A percentile compares a stretch with the other conserved stretches of the same genome.
Evolutionary conservation across 2,797 vertebrate genomes (phyloP).

Genomic region (Botia kubotai): DNA sequence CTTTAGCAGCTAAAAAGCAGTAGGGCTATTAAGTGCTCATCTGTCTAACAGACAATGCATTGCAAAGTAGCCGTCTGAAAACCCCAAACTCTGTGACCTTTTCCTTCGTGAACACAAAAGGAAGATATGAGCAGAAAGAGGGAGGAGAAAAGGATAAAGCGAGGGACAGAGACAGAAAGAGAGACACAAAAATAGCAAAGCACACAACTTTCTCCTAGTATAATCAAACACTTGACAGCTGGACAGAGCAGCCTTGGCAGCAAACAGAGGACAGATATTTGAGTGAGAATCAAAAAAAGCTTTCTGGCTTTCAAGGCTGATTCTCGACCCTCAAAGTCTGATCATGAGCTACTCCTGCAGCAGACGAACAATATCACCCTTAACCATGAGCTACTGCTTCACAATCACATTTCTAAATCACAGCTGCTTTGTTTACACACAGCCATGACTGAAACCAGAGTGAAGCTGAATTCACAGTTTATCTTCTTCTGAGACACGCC

Average conservation of each 20-base stretch:
- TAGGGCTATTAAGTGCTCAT: constrained; percentile 20
- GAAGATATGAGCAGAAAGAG: not conserved
- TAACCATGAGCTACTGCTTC: constrained; percentile 31
- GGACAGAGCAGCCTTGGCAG: constrained; percentile 51
- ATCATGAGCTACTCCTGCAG: constrained; percentile 41
- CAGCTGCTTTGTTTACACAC: constrained; percentile 36
- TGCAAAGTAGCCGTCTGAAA: not conserved
- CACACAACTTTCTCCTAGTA: constrained; percentile 46
- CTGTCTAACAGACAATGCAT: not conserved
- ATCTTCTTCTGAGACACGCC: constrained; percentile 29
- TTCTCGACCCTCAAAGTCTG: constrained; percentile 37
- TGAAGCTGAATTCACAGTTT: not conserved
- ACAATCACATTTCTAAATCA: constrained; percentile 45
- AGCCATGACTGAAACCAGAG: constrained; percentile 35
- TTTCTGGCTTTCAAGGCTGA: constrained; percentile 56
- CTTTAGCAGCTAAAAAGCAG: constrained; percentile 16
- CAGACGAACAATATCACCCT: constrained; percentile 13
- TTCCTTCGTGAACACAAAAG: constrained; percentile 14
- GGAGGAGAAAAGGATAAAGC: not conserved
- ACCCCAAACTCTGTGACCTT: constrained; percentile 8
- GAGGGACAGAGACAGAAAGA: constrained; percentile 19
- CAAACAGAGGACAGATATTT: constrained; percentile 46
- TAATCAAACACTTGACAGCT: constrained; percentile 55
- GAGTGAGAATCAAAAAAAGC: constrained; percentile 55
- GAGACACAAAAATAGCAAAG: constrained; percentile 16